phyloP scores from a whole-genome alignment of 2,797 vertebrate genomes.

The Oreochromis grahami region DNA sequence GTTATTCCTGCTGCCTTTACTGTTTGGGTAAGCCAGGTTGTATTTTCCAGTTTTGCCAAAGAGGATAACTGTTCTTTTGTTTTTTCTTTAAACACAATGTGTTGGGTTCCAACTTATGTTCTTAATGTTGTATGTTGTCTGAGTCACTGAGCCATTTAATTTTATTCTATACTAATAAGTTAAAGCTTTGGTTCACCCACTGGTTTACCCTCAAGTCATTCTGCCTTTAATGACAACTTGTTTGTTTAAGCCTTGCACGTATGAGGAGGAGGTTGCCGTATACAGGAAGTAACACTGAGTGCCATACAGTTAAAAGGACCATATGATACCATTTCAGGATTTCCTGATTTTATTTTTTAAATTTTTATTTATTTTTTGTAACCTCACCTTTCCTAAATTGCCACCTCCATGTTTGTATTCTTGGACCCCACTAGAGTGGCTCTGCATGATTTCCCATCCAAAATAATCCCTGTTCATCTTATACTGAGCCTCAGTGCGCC shows the following conservation, averaged over 20 bases:
- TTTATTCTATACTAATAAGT: conserved; percentile 15
- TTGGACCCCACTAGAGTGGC: not conserved
- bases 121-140: conserved; percentile 9
- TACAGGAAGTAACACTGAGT: not conserved
- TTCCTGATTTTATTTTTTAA: not conserved
- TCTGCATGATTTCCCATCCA: not conserved
- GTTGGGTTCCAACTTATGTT: not conserved
- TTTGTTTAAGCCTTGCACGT: conserved; percentile 3
- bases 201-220: not conserved
- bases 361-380: not conserved
- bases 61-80: conserved; percentile 26
- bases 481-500: not conserved
- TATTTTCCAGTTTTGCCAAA: conserved; percentile 57
- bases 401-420: not conserved
- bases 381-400: not conserved
- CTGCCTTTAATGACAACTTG: not conserved
- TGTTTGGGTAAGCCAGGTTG: conserved; percentile 35
- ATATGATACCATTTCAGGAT: not conserved
- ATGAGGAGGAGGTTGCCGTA: not conserved
- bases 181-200: not conserved
- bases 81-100: not conserved
- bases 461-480: not conserved
- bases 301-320: conserved; percentile 6
- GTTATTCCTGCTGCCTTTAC: conserved; percentile 50
- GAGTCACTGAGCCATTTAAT: conserved; percentile 45